Base-by-base conservation (phyloP, 2,888 invertebrate species). In the Panopea generosa region DNA sequence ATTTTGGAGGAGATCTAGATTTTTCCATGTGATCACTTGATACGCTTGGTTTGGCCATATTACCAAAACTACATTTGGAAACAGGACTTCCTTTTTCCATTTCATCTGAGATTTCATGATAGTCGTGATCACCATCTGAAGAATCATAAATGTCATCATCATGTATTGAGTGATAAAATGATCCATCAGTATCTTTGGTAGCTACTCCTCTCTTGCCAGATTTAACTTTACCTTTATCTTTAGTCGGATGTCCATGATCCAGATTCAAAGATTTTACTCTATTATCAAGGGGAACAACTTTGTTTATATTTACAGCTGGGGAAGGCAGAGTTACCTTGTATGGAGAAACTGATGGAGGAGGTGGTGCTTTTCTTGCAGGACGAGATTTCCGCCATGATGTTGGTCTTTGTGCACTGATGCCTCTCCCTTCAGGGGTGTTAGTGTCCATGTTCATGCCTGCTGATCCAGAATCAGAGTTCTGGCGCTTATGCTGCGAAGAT, bases 341-440 rank as follows among this genome's bases (percentile, higher is more conserved):
- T 22, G 83, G 72, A 3, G 65, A 50, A 20, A 55, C 40, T 24
- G 74, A 66, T 7, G 89, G 89, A 4, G 88, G 89, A 3, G 86
- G 86, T 1, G 89, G 90, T 40, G 90, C 88, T 67, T 86, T 84
- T 59, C 87, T 72, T 29, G 78, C 72, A 22, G 89, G 89, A 18
- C 85, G 82, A 14, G 70, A 76, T 66, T 82, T 81, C 16, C 71
- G 50, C 57, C 53, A 40, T n/a, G 74, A 71, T 33, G 50, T 49
- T 14, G 70, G 56, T 24, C 57, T n/a, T 7, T 18, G 14, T 16
- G 53, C 20, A 56, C 27, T 47, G 3, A 53, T 20, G 6, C 18
- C 38, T 27, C 63, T 61, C 14, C 24, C 43, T 26, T 57, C 47
- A 16, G 63, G 29, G 24, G 33, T 45, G n/a, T 22, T 49, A 3